A percentile compares a stretch with the other conserved stretches of the same genome.
Conservation (phyloP, 2,888 invertebrate species). For the Penaeus monodon region DNA sequence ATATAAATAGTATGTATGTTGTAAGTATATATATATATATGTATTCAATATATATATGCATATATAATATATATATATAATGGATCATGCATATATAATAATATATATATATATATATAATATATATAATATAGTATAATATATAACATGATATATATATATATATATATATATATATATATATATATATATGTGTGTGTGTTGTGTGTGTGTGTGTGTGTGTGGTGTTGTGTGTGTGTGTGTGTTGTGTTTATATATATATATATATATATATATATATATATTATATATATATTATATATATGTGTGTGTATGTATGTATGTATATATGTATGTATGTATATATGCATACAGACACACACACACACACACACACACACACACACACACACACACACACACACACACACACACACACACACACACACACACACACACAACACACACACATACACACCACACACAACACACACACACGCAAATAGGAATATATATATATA, state of each 20-base stretch:
- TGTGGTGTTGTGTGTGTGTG: no score
- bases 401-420: not conserved
- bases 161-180: slow-evolving; percentile 24
- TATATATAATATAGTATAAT: no score
- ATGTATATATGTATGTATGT: slow-evolving; percentile 31
- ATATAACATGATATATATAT: slow-evolving; percentile 20
- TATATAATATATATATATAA: slow-evolving; percentile 13
- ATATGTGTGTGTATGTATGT: slow-evolving; percentile 28
- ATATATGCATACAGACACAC: slow-evolving; percentile 16
- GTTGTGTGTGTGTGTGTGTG: no score
- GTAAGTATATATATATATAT: slow-evolving; percentile 10
- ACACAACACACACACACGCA: not conserved
- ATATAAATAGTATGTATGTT: no score
- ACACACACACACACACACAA: not conserved
- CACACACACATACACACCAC: not conserved
- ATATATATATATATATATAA: slow-evolving; percentile 18
- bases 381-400: not conserved
- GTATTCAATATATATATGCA: slow-evolving; percentile 17
- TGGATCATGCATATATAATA: slow-evolving; percentile 23
- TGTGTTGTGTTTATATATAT: no score
- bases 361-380: not conserved
- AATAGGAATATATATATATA: not conserved
- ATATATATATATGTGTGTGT: no score
- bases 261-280: slow-evolving; percentile 21
- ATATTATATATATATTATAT: slow-evolving; percentile 33